These are phyloP conservation scores for Plebejus anna DNA, from an alignment of 2,888 invertebrate species.

Conservation along the genomic window DNA sequence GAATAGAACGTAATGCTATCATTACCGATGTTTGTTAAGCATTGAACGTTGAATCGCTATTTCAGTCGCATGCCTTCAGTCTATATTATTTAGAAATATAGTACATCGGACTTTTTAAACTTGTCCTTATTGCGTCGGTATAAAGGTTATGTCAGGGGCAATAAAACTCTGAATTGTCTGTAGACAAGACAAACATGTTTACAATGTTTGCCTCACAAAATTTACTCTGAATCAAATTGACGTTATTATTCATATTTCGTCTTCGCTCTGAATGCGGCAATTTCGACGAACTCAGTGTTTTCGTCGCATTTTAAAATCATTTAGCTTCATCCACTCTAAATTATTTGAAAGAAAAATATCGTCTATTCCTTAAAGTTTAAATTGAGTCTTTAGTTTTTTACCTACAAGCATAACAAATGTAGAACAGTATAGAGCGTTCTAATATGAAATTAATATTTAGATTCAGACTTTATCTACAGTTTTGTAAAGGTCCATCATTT, in stretches of 20 bases:
- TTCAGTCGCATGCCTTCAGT: not conserved
- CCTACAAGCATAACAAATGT: too few relatives aligned
- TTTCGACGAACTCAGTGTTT: constrained; percentile 40
- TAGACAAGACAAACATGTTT: constrained; percentile 59
- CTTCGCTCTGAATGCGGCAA: constrained; percentile 49
- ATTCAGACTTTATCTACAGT: too few relatives aligned
- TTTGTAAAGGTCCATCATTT: too few relatives aligned
- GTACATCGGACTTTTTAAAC: not conserved
- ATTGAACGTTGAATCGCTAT: not conserved
- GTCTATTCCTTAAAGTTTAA: not conserved
- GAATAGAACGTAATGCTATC: constrained; percentile 7
- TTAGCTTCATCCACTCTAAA: not conserved
- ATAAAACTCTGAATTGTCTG: not conserved
- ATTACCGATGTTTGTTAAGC: not conserved
- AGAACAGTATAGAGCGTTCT: too few relatives aligned
- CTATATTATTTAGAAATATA: not conserved
- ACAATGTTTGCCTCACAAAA: constrained; percentile 49
- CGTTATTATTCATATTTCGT: constrained; percentile 47
- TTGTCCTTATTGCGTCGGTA: not conserved
- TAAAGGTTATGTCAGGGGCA: not conserved
- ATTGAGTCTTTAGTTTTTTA: not conserved
- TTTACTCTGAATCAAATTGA: constrained; percentile 51
- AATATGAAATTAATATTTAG: too few relatives aligned
- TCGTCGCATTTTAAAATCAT: not conserved
- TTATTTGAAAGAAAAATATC: too few relatives aligned